These are phyloP conservation scores for Gulo gulo DNA, from an alignment of 2,113 vertebrate genomes.

Conservation along the genomic window DNA sequence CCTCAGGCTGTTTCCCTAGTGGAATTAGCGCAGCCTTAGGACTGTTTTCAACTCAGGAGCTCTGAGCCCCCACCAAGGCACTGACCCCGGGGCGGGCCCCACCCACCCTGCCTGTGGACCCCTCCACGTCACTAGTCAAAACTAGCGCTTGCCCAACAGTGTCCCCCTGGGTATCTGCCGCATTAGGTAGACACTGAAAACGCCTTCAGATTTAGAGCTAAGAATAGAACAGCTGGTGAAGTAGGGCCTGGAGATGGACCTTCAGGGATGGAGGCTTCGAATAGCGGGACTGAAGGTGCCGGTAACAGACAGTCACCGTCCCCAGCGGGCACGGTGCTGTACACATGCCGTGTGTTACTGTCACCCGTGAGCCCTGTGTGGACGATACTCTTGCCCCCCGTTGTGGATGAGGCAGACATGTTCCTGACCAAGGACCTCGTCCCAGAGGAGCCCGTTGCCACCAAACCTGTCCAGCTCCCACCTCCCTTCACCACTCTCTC, in stretches of 20 bases:
- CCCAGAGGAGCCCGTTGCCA: background rate
- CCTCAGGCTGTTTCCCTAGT: background rate
- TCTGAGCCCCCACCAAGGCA: background rate
- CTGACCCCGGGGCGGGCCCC: rapidly evolving
- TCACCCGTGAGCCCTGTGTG: background rate
- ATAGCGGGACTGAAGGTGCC: rapidly evolving
- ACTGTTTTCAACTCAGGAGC: background rate
- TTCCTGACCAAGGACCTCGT: background rate
- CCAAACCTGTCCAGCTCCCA: rapidly evolving
- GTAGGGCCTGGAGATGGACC: background rate
- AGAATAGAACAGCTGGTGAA: background rate
- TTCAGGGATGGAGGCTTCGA: background rate
- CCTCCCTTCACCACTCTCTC: rapidly evolving
- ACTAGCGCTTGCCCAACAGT: background rate
- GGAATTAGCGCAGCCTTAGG: rapidly evolving
- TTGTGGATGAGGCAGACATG: background rate
- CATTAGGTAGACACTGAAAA: background rate
- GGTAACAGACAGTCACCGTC: rapidly evolving
- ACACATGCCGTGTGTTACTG: rapidly evolving
- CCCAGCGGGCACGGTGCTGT: rapidly evolving
- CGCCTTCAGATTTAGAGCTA: background rate
- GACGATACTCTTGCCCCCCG: no score
- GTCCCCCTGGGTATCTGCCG: background rate
- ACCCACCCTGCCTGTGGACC: background rate
- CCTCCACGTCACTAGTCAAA: background rate